A percentile compares a stretch with the other conserved stretches of the same genome.
phyloP scores from a whole-genome alignment of 1,140 invertebrate species.

The Drosophila ambigua region DNA sequence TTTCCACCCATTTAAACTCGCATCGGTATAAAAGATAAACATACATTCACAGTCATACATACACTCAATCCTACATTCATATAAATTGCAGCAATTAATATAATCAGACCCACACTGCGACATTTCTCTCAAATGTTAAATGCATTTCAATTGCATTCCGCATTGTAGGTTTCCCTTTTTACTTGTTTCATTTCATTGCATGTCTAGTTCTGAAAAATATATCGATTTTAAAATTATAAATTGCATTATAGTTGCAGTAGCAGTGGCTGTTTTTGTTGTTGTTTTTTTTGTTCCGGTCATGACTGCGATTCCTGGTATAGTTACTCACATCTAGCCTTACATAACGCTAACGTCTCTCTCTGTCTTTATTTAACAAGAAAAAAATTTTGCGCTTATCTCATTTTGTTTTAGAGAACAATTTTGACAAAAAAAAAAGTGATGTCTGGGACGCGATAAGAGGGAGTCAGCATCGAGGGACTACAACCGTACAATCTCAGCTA shows the following conservation, averaged over 20 bases:
- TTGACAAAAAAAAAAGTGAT: conserved; percentile 17
- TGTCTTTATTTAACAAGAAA: neutral
- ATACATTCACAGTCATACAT: conserved; percentile 2
- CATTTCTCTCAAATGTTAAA: conserved; percentile 58
- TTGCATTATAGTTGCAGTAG: conserved; percentile 17
- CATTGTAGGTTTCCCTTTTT: conserved; percentile 3
- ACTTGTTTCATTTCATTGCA: conserved; percentile 21
- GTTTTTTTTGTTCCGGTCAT: neutral
- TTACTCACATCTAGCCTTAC: conserved; percentile 7
- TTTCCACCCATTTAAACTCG: conserved; percentile 13
- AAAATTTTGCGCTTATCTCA: conserved; percentile 20
- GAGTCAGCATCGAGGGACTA: neutral
- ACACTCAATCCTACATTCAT: conserved; percentile 12
- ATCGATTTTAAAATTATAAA: conserved; percentile 74
- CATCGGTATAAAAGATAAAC: conserved; percentile 20
- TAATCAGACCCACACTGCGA: conserved; percentile 44
- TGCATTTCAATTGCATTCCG: conserved; percentile 63
- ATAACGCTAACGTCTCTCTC: conserved; percentile 14
- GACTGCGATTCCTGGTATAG: conserved; percentile 24
- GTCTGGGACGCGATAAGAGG: conserved; percentile 27
- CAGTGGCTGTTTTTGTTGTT: neutral
- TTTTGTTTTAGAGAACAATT: conserved; percentile 21
- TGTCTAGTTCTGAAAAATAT: conserved; percentile 54
- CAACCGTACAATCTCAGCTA: conserved; percentile 28
- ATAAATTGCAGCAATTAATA: conserved; percentile 73